A percentile compares a stretch with the other conserved stretches of the same genome.
These are phyloP conservation scores for Drosophila rufa DNA, from an alignment of 1,140 invertebrate genomes.

Conservation along the genomic window DNA sequence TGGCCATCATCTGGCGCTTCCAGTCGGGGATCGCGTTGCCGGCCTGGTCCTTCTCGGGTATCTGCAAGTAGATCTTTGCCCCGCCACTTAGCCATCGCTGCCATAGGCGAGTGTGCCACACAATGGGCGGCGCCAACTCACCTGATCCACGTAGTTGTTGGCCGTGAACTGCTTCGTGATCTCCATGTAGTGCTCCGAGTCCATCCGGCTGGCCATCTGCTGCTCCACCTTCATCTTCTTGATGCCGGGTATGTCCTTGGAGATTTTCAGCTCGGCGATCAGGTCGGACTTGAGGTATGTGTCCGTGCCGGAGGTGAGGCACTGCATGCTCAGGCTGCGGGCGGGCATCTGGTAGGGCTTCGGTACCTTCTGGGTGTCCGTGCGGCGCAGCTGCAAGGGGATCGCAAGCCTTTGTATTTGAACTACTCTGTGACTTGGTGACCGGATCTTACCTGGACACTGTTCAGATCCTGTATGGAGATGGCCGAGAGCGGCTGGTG, in stretches of 20 bases:
- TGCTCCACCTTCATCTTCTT: constrained; percentile 95
- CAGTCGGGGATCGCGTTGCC: constrained; percentile 96
- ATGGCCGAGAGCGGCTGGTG: constrained; percentile 92
- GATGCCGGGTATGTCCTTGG: constrained; percentile 95
- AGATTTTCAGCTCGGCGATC: constrained; percentile 95
- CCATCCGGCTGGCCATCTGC: constrained; percentile 91
- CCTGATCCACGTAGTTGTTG: constrained; percentile 95
- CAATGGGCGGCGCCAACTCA: constrained; percentile 74
- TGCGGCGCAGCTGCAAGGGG: constrained; percentile 87
- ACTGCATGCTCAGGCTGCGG: constrained; percentile 90
- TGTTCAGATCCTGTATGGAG: constrained; percentile 93
- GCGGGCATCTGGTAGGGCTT: constrained; percentile 93
- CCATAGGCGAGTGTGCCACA: too few species aligned
- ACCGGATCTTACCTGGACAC: constrained; percentile 87
- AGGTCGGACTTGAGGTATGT: constrained; percentile 94
- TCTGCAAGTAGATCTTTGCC: constrained; percentile 87
- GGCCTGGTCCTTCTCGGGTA: constrained; percentile 94
- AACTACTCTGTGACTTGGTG: too few species aligned
- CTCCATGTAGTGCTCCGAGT: constrained; percentile 92
- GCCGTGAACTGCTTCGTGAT: constrained; percentile 93
- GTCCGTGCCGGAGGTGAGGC: constrained; percentile 88
- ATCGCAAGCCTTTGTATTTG: not conserved
- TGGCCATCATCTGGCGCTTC: constrained; percentile 97
- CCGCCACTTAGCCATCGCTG: constrained; percentile 38
- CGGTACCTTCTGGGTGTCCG: constrained; percentile 90